Conservation (phyloP, 1,140 invertebrate species). For the Bombus sibiricus region DNA sequence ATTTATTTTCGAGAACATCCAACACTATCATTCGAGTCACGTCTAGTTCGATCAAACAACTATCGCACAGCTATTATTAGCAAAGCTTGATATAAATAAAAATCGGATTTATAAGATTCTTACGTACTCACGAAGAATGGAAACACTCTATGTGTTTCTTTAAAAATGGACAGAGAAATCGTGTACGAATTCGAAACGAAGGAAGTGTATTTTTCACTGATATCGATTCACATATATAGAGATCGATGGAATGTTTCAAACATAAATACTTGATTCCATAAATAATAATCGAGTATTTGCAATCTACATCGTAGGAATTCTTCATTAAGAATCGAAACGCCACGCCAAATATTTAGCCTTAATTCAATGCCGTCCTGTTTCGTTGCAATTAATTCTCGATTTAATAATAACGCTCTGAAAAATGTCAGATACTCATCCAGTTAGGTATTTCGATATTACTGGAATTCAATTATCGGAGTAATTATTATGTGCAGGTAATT, state of each 20-base stretch:
- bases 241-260: background rate
- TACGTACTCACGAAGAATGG: background rate
- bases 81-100: background rate
- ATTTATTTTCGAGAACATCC: background rate
- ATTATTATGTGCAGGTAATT: background rate
- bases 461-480: no score
- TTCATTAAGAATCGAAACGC: no score
- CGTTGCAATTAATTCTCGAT: background rate
- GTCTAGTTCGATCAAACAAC: background rate
- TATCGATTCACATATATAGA: no score
- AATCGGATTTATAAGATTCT: background rate
- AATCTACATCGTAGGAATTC: background rate
- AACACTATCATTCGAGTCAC: background rate
- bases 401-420: background rate
- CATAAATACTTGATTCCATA: background rate
- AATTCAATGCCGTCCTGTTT: background rate
- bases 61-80: background rate
- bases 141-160: background rate
- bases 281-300: no score
- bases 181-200: background rate
- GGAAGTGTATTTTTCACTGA: no score
- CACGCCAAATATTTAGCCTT: no score
- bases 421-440: no score
- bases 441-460: background rate
- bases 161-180: no score